Evolutionary conservation across 2,113 vertebrate genomes (phyloP), one percentile per base, ranked within the genome.

Genomic region (Mustela nigripes): DNA sequence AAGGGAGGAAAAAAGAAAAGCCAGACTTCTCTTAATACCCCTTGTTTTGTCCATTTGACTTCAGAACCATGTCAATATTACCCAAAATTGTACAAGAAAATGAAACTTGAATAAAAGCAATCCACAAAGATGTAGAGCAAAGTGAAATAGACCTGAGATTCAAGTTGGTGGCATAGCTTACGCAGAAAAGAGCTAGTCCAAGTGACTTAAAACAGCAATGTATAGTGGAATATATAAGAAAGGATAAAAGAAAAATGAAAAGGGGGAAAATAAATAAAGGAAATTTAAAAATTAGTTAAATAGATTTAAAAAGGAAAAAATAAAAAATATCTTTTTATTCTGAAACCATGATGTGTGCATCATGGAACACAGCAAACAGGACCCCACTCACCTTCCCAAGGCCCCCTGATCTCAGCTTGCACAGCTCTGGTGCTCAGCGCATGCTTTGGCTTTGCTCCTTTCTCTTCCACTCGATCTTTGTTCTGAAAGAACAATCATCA

Each of bases 401-500:
- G 96, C 67, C 98, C 98, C 95, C 89, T 98, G 95, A 91, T 94
- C 87, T 99, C 99, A 10, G 98, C 98, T 42, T 98, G 99, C 36
- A 98, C 98, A 56, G 97, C 99, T 98, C 98, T 98, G 94, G 97
- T 97, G 89, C 96, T 98, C 91, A 98, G 88, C 0, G 39, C 95
- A 92, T 98, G 98, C 96, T 99, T 99, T 22, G 98, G 98, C 89
- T 98, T 99, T 80, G 97, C 96, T 89, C 97, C 98, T 53, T 98
- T 98, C 84, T 99, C 99, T 86, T 99, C 99, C 33, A 97, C 97
- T 89, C 98, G 98, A 95, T 99, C 99, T 98, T 99, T 99, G 96
- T 98, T 98, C 99, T 99, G 97, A 98, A 98, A 98, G 80, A 93
- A 89, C 18, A 56, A 89, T 48, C 58, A 69, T 36, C 33, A 69